Evolutionary conservation across 2,888 invertebrate species (phyloP).

Genomic region (Carpatolechia fugitivella): DNA sequence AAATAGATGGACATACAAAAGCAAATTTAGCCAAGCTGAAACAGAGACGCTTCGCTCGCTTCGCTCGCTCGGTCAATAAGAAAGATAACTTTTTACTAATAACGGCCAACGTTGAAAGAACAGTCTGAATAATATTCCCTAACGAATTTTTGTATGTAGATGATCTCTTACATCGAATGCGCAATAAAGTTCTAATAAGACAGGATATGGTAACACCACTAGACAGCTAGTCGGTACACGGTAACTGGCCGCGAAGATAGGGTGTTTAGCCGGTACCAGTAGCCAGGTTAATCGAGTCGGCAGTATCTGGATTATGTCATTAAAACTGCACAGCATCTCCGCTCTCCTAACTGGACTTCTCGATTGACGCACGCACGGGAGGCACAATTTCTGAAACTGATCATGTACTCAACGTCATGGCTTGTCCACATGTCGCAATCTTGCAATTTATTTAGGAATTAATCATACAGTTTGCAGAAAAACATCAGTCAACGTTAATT

Average conservation of each 20-base stretch:
- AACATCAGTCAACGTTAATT: not conserved
- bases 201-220: constrained; percentile 25
- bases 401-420: not conserved
- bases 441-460: not conserved
- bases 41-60: no score
- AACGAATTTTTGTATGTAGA: not conserved
- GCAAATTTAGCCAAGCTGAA: no score
- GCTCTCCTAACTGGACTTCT: constrained; percentile 55
- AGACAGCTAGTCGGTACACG: constrained; percentile 30
- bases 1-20: no score
- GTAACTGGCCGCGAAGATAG: constrained; percentile 52
- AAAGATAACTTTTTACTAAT: not conserved
- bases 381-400: constrained; percentile 1
- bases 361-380: not conserved
- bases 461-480: not conserved
- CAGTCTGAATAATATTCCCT: not conserved
- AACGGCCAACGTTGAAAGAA: no score
- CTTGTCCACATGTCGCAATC: not conserved
- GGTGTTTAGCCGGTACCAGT: constrained; percentile 52
- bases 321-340: constrained; percentile 64
- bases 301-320: constrained; percentile 72
- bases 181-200: not conserved
- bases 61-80: no score
- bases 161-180: not conserved
- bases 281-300: constrained; percentile 67